phyloP scores from a whole-genome alignment of 2,113 vertebrate species.

The Setophaga petechia region DNA sequence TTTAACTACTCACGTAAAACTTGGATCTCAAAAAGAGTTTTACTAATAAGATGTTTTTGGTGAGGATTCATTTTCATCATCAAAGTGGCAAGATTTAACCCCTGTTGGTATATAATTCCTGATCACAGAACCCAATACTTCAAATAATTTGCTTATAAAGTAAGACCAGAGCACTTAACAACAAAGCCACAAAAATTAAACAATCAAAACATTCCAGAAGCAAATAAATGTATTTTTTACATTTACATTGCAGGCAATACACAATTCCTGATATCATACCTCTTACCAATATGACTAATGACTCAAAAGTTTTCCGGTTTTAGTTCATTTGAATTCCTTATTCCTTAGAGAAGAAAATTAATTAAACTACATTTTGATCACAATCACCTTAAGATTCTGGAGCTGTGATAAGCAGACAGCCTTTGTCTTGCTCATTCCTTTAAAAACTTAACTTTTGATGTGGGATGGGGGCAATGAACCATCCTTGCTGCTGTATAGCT shows the following conservation, averaged over 20 bases:
- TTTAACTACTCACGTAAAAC: background rate
- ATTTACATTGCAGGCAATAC: background rate
- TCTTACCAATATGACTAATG: background rate
- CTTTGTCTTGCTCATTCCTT: background rate
- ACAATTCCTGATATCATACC: background rate
- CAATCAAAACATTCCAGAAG: background rate
- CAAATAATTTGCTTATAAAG: background rate
- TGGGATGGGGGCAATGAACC: constrained; percentile 3
- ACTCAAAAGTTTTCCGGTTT: background rate
- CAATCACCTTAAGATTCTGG: constrained; percentile 5
- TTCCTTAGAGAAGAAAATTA: constrained; percentile 27
- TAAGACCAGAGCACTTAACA: background rate
- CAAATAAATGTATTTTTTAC: background rate
- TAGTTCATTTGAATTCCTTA: constrained; percentile 25
- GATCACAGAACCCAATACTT: background rate
- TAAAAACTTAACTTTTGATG: constrained; percentile 44
- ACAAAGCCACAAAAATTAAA: background rate
- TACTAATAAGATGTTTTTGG: background rate
- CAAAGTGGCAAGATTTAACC: background rate
- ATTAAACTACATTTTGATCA: constrained; percentile 35
- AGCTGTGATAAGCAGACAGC: background rate
- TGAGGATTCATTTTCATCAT: background rate
- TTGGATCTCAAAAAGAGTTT: background rate
- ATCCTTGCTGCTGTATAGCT: constrained; percentile 9
- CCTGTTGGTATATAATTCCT: background rate